Conservation (phyloP, 2,113 vertebrate genomes). For the cattle (Bos taurus) region DNA sequence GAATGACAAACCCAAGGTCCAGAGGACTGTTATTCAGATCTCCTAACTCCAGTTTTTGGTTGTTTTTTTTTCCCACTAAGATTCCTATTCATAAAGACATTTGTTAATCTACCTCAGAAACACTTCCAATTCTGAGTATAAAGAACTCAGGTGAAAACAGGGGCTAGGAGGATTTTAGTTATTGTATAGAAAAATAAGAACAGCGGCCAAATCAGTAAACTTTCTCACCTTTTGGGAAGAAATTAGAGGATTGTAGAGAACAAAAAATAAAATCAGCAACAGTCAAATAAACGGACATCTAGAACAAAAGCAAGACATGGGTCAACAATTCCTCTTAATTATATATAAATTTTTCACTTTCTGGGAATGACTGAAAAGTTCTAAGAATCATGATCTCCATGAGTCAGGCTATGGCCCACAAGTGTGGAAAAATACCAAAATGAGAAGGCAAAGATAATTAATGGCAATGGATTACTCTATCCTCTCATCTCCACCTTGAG, state of each 20-base stretch:
- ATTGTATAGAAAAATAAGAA: constrained; percentile 52
- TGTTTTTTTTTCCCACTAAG: not conserved
- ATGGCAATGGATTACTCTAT: not conserved
- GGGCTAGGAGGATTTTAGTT: not conserved
- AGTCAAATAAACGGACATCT: constrained; percentile 65
- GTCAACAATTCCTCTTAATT: constrained; percentile 54
- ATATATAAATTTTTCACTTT: constrained; percentile 38
- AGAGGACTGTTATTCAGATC: not conserved
- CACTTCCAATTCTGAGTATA: not conserved
- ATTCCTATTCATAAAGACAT: not conserved
- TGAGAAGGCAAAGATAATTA: not conserved
- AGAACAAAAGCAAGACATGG: constrained; percentile 66
- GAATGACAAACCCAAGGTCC: not conserved
- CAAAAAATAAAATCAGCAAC: constrained; percentile 66
- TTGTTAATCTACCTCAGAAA: not conserved
- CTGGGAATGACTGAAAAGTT: constrained; percentile 12
- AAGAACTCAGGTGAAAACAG: not conserved
- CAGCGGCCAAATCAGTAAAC: constrained; percentile 22
- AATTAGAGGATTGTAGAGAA: constrained; percentile 38
- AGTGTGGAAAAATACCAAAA: not conserved
- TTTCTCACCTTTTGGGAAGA: constrained; percentile 52
- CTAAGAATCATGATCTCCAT: not conserved
- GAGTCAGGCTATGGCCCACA: not conserved
- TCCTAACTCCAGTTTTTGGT: not conserved
- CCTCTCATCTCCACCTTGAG: not conserved